Conservation (phyloP, 1,140 invertebrate species). For the Pachypsylla venusta region DNA sequence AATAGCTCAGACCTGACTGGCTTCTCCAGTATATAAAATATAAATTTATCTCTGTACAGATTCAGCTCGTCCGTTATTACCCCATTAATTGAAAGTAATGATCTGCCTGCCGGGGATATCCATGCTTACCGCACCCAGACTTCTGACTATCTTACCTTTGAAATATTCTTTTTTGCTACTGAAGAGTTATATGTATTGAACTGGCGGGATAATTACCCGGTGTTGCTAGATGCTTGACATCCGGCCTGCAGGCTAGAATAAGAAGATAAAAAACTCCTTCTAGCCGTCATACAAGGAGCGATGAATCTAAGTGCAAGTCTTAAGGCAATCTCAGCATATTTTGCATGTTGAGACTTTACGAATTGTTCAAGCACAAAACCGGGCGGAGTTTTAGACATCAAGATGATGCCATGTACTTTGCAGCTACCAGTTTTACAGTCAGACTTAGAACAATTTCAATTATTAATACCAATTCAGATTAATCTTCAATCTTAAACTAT, state of each 20-base stretch:
- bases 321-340: not conserved
- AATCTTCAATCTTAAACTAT: not conserved
- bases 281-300: too few species aligned
- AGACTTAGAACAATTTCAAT: slow-evolving; percentile 1
- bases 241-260: not conserved
- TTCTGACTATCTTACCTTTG: not conserved
- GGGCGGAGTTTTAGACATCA: too few species aligned
- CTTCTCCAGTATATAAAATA: not conserved
- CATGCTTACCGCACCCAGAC: slow-evolving; percentile 1
- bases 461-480: slow-evolving; percentile 1
- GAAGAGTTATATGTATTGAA: not conserved
- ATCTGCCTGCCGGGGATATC: slow-evolving; percentile 6
- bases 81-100: slow-evolving; percentile 9
- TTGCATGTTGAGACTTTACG: not conserved
- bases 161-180: slow-evolving; percentile 7
- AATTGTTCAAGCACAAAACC: not conserved
- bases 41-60: not conserved
- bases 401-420: slow-evolving; percentile 4
- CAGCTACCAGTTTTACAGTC: slow-evolving; percentile 6
- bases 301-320: not conserved
- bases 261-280: slow-evolving; percentile 6
- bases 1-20: slow-evolving; percentile 1
- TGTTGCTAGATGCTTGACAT: slow-evolving; percentile 1
- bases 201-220: slow-evolving; percentile 8
- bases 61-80: slow-evolving; percentile 8